Evolutionary conservation across 2,113 vertebrate species (phyloP), one percentile per base, ranked within the genome.

Genomic region (Illadopsis cleaveri): DNA sequence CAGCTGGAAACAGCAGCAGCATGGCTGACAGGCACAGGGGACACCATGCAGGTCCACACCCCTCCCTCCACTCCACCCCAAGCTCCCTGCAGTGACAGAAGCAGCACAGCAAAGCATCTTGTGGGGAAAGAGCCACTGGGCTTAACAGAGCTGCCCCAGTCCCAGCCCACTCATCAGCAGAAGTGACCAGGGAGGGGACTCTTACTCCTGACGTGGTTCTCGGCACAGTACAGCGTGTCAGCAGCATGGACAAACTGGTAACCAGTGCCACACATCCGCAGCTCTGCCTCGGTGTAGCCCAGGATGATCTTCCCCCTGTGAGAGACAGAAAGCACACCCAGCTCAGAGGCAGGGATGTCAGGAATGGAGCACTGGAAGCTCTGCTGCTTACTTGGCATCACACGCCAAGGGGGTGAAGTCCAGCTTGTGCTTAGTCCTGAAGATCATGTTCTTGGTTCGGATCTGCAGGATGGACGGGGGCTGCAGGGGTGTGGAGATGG

Each of bases 371-470:
- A 2, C 28, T 38, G 62, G 27, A 47, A 89, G 28, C 72, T 47
- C 61, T 62, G 53, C 33, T 28, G 77, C 93, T 25, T 96, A 98
- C 98, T 97, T 98, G 85, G 98, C 97, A 24, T 98, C 98, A 1
- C 98, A 98, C 0, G 97, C 98, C 96, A 98, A 47, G 4, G 98
- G 98, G 3, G 98, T 98, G 90, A 98, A 98, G 94, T 98, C 98
- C 94, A 98, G 97, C 93, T 98, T 98, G 96, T 98, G 98, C 93
- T 98, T 98, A 0, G 98, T 98, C 72, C 98, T 97, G 94, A 98
- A 98, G 96, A 98, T 98, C 97, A 98, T 97, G 94, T 97, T 98
- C 96, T 98, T 98, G 89, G 98, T 98, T 83, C 92, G 89, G 93
- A 98, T 97, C 95, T 98, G 98, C 93, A 98, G 94, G 87, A 98